Evolutionary conservation across 2,888 invertebrate species (phyloP), one percentile per base, ranked within the genome.

Genomic region (Nymphalis polychloros): DNA sequence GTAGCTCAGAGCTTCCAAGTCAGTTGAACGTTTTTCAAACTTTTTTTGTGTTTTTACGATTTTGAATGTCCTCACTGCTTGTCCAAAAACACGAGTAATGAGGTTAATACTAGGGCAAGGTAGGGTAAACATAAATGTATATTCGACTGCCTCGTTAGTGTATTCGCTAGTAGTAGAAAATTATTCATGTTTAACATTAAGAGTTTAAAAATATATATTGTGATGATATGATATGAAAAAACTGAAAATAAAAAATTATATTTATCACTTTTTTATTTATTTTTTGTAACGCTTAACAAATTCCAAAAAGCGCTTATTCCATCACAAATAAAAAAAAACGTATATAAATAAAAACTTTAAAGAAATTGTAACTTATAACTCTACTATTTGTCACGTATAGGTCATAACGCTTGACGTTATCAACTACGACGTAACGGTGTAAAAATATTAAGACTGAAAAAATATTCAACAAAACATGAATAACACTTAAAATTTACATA

Each of bases 1-100:
- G 72, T 73, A 71, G 69, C 71, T 76, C 68, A 50, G 64, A 72
- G 69, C 68, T 63, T 74, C 27, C 23, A 61, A 19, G 53, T 47
- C 27, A 52, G 52, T 62, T 35, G 8, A 67, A 57, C 61, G 61
- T 13, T 55, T 23, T 55, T 61, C 62, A 41, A 57, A 35, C 41
- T 5, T 57, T 35, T 8, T 10, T 17, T 2, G 8, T 23, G n/a
- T 55, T 31, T 55, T 48, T 48, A 60, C 48, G 41, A 59, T 27
- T 65, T 66, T 48, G 17, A 16, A 27, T 67, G 57, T 57, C 35
- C 4, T 49, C 61, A 55, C 19, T 17, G 41, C 20, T 31, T 6
- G 35, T n/a, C 31, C 4, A 19, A 48, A 27, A 63, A 49, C 53
- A 13, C 13, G 31, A 27, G 16, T 53, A 53, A 27, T 31, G 53